Percentiles rank a stretch among this genome's conserved stretches.
These are phyloP conservation scores for Natator depressus DNA, from an alignment of 2,113 vertebrate genomes.

Conservation along the genomic window DNA sequence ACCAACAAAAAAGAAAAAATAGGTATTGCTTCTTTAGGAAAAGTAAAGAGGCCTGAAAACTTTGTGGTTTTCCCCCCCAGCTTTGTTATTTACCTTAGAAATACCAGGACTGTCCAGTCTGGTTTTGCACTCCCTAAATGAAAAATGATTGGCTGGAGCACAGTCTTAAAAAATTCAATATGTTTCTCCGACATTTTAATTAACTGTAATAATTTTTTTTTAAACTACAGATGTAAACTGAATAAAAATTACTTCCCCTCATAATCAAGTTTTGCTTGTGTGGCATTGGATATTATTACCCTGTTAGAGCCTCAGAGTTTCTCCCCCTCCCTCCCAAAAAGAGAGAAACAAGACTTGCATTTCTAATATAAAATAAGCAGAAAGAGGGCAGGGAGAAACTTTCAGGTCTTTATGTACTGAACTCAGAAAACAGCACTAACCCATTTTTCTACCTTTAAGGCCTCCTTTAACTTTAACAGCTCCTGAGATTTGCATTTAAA, in stretches of 20 bases:
- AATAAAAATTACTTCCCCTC: background rate
- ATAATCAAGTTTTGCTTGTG: background rate
- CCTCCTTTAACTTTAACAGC: background rate
- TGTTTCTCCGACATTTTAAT: background rate
- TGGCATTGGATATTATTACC: background rate
- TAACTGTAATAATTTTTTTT: background rate
- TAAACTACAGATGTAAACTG: background rate
- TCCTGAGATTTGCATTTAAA: background rate
- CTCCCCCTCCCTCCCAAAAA: background rate
- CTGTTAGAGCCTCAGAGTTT: background rate
- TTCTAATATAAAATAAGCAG: background rate
- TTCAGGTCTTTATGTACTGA: background rate
- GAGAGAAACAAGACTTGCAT: background rate
- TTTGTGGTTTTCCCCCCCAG: background rate
- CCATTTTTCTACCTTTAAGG: background rate
- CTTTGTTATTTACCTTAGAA: background rate
- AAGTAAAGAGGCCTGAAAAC: background rate
- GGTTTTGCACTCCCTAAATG: background rate
- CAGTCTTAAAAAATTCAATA: background rate
- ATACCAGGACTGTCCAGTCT: background rate
- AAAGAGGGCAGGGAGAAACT: background rate
- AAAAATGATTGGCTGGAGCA: background rate
- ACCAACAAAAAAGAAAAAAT: background rate
- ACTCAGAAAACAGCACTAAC: background rate
- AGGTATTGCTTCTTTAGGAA: background rate